Evolutionary conservation across 2,113 vertebrate species (phyloP).

Genomic region (Cardinalis cardinalis): DNA sequence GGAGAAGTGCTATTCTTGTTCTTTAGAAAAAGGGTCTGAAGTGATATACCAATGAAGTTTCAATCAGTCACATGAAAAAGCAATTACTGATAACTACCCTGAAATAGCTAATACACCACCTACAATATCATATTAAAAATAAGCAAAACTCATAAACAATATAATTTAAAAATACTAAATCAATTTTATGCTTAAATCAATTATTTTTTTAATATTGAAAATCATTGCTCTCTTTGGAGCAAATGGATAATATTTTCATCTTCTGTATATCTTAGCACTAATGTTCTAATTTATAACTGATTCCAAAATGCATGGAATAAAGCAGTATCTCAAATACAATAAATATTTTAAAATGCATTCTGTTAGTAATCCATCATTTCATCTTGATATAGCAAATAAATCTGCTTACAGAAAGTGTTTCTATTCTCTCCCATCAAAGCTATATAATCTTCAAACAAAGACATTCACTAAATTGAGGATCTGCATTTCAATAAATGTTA

Average conservation of each 20-base stretch:
- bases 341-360: not conserved
- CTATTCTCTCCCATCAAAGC: slow-evolving; percentile 20
- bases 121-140: not conserved
- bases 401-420: slow-evolving; percentile 6
- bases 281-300: slow-evolving; percentile 33
- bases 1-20: not conserved
- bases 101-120: not conserved
- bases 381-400: slow-evolving; percentile 19
- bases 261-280: slow-evolving; percentile 17
- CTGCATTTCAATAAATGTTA: slow-evolving; percentile 19
- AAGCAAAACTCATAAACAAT: not conserved
- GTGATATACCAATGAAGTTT: not conserved
- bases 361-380: slow-evolving; percentile 3
- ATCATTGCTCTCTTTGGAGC: not conserved
- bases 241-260: slow-evolving; percentile 37
- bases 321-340: slow-evolving; percentile 12
- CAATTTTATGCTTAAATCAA: slow-evolving; percentile 8
- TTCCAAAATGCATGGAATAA: slow-evolving; percentile 13
- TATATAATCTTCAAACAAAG: slow-evolving; percentile 27
- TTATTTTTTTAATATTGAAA: slow-evolving; percentile 53
- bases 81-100: not conserved
- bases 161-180: slow-evolving; percentile 3
- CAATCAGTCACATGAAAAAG: not conserved
- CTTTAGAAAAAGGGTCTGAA: not conserved
- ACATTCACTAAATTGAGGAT: not conserved